Evolutionary conservation across 2,797 vertebrate genomes (phyloP), one percentile per base, ranked within the genome.

Genomic region (Falco biarmicus): DNA sequence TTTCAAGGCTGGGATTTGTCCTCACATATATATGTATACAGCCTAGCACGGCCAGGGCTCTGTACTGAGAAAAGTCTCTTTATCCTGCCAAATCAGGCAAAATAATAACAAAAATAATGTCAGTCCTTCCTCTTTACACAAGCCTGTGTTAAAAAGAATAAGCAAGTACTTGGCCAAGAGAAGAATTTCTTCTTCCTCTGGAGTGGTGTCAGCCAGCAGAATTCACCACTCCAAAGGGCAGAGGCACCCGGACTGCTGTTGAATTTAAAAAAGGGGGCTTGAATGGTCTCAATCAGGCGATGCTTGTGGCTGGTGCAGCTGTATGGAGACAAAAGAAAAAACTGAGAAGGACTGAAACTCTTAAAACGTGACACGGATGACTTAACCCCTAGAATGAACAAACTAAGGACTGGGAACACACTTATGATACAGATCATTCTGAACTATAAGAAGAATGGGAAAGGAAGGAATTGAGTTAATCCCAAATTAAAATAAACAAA

Each of bases 121-220:
- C 68, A 81, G 41, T 11, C 73, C 78, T 94, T 93, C 75, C 75
- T 85, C 37, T 93, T 92, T 56, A n/a, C 50, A 81, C 0, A 6
- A 84, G 45, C 48, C 48, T 81, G 0, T 89, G 86, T 79, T 75
- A 78, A 92, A 96, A 96, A 90, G 93, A 90, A 93, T 61, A 95
- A 94, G 68, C 29, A 51, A 89, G 66, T 28, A 16, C 87, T 93
- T 71, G 78, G 81, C 78, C 93, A 87, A 82, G 53, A 87, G 88
- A 73, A 95, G 63, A 70, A 94, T 96, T 95, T 96, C 94, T 96
- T 83, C 92, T 94, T 95, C 93, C 95, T 95, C 54, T 75, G 86
- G 87, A 95, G 95, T 84, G 87, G 89, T 94, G 95, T 96, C 92
- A 96, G 95, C 95, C 96, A 93, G 88, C 79, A 95, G 94, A 96